Percentiles rank a stretch among this genome's conserved stretches.
Evolutionary conservation across 2,888 invertebrate species (phyloP).

Genomic region (Noctua fimbriata): DNA sequence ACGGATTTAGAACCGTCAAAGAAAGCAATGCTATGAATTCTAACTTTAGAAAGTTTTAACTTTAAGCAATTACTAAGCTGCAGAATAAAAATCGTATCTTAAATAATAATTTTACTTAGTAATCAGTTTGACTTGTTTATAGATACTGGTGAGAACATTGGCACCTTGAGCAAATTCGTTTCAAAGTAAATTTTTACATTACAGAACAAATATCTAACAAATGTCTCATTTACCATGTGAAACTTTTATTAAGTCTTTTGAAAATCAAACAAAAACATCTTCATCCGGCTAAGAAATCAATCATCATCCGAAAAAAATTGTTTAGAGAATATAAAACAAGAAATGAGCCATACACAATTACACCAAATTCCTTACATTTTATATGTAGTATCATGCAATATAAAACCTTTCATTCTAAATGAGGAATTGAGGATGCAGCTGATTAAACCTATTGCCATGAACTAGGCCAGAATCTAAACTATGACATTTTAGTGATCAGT

Average conservation of each 20-base stretch:
- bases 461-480: neutral
- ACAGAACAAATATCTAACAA: neutral
- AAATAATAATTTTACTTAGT: too few species aligned
- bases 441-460: neutral
- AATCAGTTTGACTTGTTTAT: neutral
- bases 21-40: too few species aligned
- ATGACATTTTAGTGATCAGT: too few species aligned
- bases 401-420: neutral
- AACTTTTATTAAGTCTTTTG: constrained; percentile 9
- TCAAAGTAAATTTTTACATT: neutral
- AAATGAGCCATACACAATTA: neutral
- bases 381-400: neutral
- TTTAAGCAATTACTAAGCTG: too few species aligned
- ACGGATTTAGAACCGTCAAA: too few species aligned
- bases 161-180: neutral
- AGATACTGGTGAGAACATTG: neutral
- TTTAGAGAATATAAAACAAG: constrained; percentile 3
- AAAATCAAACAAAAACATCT: neutral
- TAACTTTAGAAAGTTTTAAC: too few species aligned
- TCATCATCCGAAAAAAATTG: neutral
- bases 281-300: neutral
- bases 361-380: neutral
- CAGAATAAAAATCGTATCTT: too few species aligned
- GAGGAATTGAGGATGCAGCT: neutral
- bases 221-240: neutral